phyloP scores from a whole-genome alignment of 2,888 invertebrate genomes.

The Congeria kusceri region DNA sequence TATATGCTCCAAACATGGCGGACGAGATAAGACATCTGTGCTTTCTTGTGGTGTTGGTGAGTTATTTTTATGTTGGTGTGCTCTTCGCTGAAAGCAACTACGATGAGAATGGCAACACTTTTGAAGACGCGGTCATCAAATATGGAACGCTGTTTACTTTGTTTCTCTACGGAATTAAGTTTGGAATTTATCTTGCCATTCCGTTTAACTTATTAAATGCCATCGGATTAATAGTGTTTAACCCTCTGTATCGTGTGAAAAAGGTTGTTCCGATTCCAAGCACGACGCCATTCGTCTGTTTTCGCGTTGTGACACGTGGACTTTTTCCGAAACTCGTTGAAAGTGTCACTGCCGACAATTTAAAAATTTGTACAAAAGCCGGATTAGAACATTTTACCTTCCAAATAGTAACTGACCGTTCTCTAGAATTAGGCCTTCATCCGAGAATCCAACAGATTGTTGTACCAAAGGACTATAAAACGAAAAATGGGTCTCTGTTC shows the following conservation, averaged over 20 bases:
- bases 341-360: constrained; percentile 67
- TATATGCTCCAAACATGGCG: no score
- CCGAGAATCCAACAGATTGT: constrained; percentile 68
- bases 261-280: constrained; percentile 50
- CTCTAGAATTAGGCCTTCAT: constrained; percentile 62
- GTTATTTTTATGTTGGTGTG: no score
- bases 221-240: constrained; percentile 72
- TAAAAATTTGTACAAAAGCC: constrained; percentile 65
- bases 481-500: constrained; percentile 64
- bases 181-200: constrained; percentile 66
- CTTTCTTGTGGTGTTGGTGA: no score
- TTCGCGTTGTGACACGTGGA: constrained; percentile 72
- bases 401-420: constrained; percentile 72
- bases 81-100: no score
- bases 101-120: no score
- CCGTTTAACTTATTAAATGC: constrained; percentile 75
- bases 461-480: constrained; percentile 70
- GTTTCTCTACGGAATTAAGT: constrained; percentile 67
- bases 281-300: constrained; percentile 73
- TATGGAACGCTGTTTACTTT: constrained; percentile 68
- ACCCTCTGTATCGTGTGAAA: constrained; percentile 62
- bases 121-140: constrained; percentile 58
- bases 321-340: constrained; percentile 68
- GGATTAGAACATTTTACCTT: constrained; percentile 72
- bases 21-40: no score